Conservation (phyloP, 1,140 invertebrate genomes). For the Calephelis nemesis region DNA sequence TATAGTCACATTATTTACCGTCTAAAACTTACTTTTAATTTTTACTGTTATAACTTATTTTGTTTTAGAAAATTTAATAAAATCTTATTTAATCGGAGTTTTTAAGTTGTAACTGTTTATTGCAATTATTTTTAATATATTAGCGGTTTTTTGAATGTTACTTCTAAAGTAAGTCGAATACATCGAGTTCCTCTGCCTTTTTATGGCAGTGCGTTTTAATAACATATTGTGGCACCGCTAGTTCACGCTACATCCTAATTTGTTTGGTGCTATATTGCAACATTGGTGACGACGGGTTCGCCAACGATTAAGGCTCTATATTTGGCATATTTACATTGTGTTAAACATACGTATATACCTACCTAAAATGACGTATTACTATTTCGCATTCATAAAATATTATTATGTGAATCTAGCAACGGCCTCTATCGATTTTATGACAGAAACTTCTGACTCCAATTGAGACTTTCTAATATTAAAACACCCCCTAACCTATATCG, state of each 20-base stretch:
- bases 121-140: conserved; percentile 2
- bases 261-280: conserved; percentile 65
- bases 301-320: not conserved
- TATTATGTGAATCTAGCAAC: no score
- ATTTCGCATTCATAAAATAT: no score
- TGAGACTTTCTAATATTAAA: no score
- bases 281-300: conserved; percentile 33
- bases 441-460: no score
- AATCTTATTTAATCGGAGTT: conserved; percentile 7
- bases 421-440: no score
- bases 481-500: no score
- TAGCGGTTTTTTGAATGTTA: not conserved
- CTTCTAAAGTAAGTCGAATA: not conserved
- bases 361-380: no score
- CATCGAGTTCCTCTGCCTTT: conserved; percentile 9
- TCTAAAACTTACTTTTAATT: conserved; percentile 1
- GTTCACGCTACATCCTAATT: conserved; percentile 48
- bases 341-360: no score
- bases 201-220: not conserved
- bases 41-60: conserved; percentile 9
- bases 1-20: conserved; percentile 7
- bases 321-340: not conserved
- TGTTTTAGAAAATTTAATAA: conserved; percentile 6
- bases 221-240: conserved; percentile 15
- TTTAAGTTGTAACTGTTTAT: conserved; percentile 7